Evolutionary conservation across 1,140 invertebrate species (phyloP).

Genomic region (Akabosia matsudoensis): DNA sequence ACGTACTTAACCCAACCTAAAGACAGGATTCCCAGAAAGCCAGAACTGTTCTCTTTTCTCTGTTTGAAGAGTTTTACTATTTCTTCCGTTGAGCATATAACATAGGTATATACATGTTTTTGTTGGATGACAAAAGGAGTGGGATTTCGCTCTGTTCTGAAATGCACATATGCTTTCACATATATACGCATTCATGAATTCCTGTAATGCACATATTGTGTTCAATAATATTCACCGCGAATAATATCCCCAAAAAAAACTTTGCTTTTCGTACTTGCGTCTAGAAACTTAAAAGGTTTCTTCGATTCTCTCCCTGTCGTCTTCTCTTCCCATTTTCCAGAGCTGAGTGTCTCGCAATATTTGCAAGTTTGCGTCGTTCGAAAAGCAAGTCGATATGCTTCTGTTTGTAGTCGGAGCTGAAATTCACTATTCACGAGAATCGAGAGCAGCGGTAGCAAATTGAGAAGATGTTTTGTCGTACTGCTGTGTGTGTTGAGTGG

Average conservation of each 20-base stretch:
- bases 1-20: neutral
- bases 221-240: neutral
- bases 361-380: no score
- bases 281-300: conserved; percentile 12
- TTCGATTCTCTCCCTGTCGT: neutral
- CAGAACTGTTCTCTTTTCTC: neutral
- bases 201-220: neutral
- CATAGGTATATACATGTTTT: no score
- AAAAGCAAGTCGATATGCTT: no score
- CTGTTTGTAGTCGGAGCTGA: no score
- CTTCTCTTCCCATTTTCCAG: neutral
- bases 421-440: no score
- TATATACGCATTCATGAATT: neutral
- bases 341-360: neutral
- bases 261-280: neutral
- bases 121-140: neutral
- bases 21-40: neutral
- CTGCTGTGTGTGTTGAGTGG: neutral
- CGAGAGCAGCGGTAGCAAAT: neutral
- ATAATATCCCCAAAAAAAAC: neutral
- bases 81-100: no score
- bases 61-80: no score
- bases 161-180: no score
- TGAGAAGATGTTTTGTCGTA: neutral
- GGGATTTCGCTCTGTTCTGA: no score